Base-by-base conservation (phyloP, 2,888 invertebrate genomes). In the Leptinotarsa rubiginosa region DNA sequence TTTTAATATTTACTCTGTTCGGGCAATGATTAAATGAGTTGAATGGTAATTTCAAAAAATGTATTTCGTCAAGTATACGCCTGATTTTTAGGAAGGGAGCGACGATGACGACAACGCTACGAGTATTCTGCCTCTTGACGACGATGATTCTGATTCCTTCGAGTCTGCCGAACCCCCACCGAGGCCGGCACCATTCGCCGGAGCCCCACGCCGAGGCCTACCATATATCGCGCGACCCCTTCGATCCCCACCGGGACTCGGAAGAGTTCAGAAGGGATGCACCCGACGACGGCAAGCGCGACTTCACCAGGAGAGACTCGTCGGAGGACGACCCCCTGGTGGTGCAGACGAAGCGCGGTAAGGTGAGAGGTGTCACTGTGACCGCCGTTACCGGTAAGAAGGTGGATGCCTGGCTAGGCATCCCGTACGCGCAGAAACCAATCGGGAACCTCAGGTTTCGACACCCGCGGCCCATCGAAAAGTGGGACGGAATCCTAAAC, bases 391-490 rank as follows among this genome's bases (percentile, higher is more conserved):
- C 95, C 75, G 93, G 93, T 73, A 93, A 96, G 87, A 91, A 92
- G 87, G 87, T 96, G 76, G 95, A 96, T 86, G 94, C 94, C 5
- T 96, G 95, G 94, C 90, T 93, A 83, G 94, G 95, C 52, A 94
- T 95, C 78, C 95, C 95, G 4, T 95, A 95, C 86, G 95, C 94
- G 81, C 93, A 95, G 87, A 94, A 94, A 87, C 94, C 94, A 4
- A 78, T 94, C 65, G 94, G 95, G 73, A 90, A 92, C 80, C 89
- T 95, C 77, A 75, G 84, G 70, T 86, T 85, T 74, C 92, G 96
- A 77, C 96, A 97, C 87, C 97, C 97, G 15, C 91, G 94, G 81
- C 96, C 96, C 0, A 91, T 92, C 62, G 95, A 95, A 81, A 92
- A 90, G 84, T 97, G 95, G 97, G 93, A 92, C 73, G 91, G 91